Conservation (phyloP, 2,888 invertebrate species). For the Drosophila seclusa region DNA sequence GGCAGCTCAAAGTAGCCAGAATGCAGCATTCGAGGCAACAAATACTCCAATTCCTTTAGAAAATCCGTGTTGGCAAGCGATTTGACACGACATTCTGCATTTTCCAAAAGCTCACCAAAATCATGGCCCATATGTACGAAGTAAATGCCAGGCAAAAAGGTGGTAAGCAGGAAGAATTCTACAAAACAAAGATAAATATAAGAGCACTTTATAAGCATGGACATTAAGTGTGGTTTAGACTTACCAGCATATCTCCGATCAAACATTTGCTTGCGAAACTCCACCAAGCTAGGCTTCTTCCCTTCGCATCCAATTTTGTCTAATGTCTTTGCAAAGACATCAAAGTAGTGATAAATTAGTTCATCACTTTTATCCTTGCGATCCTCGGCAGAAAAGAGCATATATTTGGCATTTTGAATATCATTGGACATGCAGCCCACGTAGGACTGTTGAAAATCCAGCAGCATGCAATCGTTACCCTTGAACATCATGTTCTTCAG, state of each 20-base stretch:
- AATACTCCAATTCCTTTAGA: slow-evolving; percentile 27
- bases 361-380: slow-evolving; percentile 53
- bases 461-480: slow-evolving; percentile 63
- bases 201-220: background rate
- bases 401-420: slow-evolving; percentile 60
- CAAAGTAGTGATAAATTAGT: slow-evolving; percentile 68
- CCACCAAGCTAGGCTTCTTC: slow-evolving; percentile 49
- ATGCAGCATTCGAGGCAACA: slow-evolving; percentile 55
- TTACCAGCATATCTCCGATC: slow-evolving; percentile 59
- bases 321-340: slow-evolving; percentile 56
- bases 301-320: slow-evolving; percentile 59
- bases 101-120: slow-evolving; percentile 14
- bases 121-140: slow-evolving; percentile 14
- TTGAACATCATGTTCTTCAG: slow-evolving; percentile 74
- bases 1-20: slow-evolving; percentile 62
- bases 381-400: slow-evolving; percentile 57
- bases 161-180: slow-evolving; percentile 39
- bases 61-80: slow-evolving; percentile 19
- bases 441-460: slow-evolving; percentile 71
- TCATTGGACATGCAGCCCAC: slow-evolving; percentile 66
- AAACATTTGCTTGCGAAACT: slow-evolving; percentile 56
- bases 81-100: slow-evolving; percentile 2
- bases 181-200: background rate
- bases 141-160: slow-evolving; percentile 33
- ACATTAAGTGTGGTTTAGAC: slow-evolving; percentile 24